Evolutionary conservation across 2,797 vertebrate species (phyloP).

Genomic region (Notamacropus eugenii): DNA sequence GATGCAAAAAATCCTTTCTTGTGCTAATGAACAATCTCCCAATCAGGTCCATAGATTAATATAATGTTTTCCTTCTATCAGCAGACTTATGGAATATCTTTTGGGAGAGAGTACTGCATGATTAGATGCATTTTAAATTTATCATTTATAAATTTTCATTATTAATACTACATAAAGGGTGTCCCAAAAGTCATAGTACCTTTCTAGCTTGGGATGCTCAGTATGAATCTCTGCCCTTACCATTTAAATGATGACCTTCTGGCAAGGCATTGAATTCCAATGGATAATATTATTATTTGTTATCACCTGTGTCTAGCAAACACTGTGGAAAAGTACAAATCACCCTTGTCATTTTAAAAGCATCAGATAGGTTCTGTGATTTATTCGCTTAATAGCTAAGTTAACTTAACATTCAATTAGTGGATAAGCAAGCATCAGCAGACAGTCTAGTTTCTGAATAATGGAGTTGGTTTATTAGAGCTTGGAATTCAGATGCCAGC

Average conservation of each 20-base stretch:
- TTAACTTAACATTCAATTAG: slow-evolving; percentile 15
- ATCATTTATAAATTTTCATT: slow-evolving; percentile 18
- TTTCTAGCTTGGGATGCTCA: neutral
- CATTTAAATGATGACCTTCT: slow-evolving; percentile 34
- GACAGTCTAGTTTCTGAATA: neutral
- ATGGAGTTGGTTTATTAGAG: neutral
- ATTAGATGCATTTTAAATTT: slow-evolving; percentile 7
- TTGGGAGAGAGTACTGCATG: slow-evolving; percentile 8
- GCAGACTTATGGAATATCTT: neutral
- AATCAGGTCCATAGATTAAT: slow-evolving; percentile 44
- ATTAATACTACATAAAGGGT: neutral
- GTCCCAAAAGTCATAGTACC: neutral
- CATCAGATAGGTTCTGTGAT: neutral
- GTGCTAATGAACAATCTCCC: slow-evolving; percentile 28
- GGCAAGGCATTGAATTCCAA: neutral
- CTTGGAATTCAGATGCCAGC: neutral
- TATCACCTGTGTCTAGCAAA: neutral
- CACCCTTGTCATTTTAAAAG: slow-evolving; percentile 39
- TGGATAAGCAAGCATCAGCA: slow-evolving; percentile 15
- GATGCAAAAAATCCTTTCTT: slow-evolving; percentile 38
- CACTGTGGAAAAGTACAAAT: neutral
- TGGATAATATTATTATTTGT: slow-evolving; percentile 13
- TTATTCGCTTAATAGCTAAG: neutral
- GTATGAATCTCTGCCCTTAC: neutral
- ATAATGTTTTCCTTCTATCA: slow-evolving; percentile 42